Base-by-base conservation (phyloP, 1,140 invertebrate genomes). In the Drosophila subobscura region DNA sequence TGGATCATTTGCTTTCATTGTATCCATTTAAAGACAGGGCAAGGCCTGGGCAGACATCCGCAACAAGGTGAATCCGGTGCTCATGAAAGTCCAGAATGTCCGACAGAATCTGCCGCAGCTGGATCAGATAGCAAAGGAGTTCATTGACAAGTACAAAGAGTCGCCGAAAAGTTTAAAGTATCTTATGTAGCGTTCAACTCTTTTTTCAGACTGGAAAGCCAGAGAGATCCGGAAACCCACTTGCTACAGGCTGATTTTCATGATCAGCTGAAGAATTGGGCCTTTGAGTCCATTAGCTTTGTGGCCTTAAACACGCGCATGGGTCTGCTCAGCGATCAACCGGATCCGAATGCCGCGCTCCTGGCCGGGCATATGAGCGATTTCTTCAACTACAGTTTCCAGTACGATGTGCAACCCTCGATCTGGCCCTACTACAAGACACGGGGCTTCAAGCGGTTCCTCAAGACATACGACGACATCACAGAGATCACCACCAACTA, bases 281-380 rank as follows among this genome's bases (percentile, higher is more conserved):
- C 95, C 12, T 90, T 96, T 12, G 95, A 96, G 81, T 95, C 94
- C 1, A 95, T 96, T 3, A 94, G 93, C 2, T 91, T 93, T 23
- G 93, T 97, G 12, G 95, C 95, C 7, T 89, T 96, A 25, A 95
- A 90, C 16, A 72, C 60, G 0, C 65, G 88, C 5, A 74, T 90
- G 74, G 83, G 83, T 0, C 27, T 90, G 1, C 49, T 90, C 0
- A 92, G 93, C 55, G 90, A 95, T 12, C 72, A 94, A 40, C 93
- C 93, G 1, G 80, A 90, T 80, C 64, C 78, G 0, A 79, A 79
- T 56, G 79, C 94, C 94, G 83, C 64, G n/a, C 68, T 37, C 0
- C 46, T 90, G 93, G 95, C 95, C 45, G 64, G 93, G 51, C 91
- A 93, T 5, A 93, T 95, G 22, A 92, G 94, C 44, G 92, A 93